A percentile compares a stretch with the other conserved stretches of the same genome.
Conservation (phyloP, 2,113 vertebrate species). For the Phyllostomus hastatus region DNA sequence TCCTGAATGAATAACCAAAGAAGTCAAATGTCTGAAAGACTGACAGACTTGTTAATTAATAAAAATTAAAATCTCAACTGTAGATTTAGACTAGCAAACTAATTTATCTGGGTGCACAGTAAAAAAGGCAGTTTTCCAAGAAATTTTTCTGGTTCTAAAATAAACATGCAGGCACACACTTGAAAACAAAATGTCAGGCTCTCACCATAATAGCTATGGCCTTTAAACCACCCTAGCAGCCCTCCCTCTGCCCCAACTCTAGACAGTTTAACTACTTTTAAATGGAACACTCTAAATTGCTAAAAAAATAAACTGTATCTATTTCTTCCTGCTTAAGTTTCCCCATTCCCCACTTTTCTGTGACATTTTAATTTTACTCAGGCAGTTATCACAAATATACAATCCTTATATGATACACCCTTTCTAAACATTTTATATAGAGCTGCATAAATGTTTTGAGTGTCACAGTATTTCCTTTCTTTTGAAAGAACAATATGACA, state of each 20-base stretch:
- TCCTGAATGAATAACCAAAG: slow-evolving; percentile 25
- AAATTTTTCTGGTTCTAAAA: slow-evolving; percentile 50
- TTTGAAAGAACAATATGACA: neutral
- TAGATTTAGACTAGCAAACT: slow-evolving; percentile 38
- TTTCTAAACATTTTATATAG: slow-evolving; percentile 12
- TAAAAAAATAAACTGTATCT: slow-evolving; percentile 62
- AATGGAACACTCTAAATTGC: slow-evolving; percentile 56
- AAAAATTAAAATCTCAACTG: slow-evolving; percentile 49
- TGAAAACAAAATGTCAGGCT: slow-evolving; percentile 60
- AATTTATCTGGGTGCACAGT: neutral
- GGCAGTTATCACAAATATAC: slow-evolving; percentile 27
- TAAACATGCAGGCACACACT: slow-evolving; percentile 45
- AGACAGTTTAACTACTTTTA: slow-evolving; percentile 62
- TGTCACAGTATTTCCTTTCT: neutral
- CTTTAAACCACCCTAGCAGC: slow-evolving; percentile 55
- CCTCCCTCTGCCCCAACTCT: neutral
- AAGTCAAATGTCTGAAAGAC: slow-evolving; percentile 9
- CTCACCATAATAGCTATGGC: slow-evolving; percentile 46
- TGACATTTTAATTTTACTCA: slow-evolving; percentile 45
- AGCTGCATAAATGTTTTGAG: neutral
- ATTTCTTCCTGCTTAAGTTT: slow-evolving; percentile 38
- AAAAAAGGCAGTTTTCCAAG: neutral
- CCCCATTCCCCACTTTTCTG: slow-evolving; percentile 49
- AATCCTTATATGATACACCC: neutral
- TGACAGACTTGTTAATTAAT: neutral